phyloP scores from a whole-genome alignment of 2,113 vertebrate species.

The Gnathonemus longibarbis region DNA sequence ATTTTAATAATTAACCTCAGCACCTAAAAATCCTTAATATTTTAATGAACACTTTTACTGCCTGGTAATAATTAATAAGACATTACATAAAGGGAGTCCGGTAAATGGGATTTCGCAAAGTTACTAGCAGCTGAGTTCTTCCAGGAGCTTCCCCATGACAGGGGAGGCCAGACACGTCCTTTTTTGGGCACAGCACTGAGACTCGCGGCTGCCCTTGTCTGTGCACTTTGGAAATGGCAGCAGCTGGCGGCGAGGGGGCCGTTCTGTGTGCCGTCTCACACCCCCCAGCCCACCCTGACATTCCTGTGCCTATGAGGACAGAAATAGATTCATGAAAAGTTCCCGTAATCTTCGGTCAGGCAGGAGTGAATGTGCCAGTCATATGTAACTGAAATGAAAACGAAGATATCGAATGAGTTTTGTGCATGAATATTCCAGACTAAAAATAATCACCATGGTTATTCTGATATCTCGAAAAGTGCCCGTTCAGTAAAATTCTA shows the following conservation, averaged over 20 bases:
- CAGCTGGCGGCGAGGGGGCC: background rate
- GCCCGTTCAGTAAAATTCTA: background rate
- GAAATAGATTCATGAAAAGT: conserved; percentile 3
- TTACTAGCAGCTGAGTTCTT: background rate
- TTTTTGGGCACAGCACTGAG: background rate
- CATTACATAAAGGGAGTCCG: background rate
- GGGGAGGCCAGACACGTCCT: background rate
- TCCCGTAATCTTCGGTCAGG: background rate
- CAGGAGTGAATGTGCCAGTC: background rate
- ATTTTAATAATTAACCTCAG: background rate
- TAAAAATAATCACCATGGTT: background rate
- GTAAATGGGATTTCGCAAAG: background rate
- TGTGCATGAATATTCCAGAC: background rate
- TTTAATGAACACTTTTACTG: background rate
- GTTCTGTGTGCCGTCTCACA: background rate
- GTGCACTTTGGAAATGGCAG: background rate
- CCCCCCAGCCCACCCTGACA: background rate
- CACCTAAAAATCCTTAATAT: background rate
- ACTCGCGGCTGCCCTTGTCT: background rate
- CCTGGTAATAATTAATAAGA: background rate
- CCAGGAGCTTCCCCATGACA: background rate
- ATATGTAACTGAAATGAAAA: background rate
- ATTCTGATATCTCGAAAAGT: background rate
- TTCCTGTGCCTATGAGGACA: background rate
- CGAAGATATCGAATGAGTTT: background rate